Evolutionary conservation across 2,888 invertebrate species (phyloP), one percentile per base, ranked within the genome.

Genomic region (Vannuccia rotundouncinata): DNA sequence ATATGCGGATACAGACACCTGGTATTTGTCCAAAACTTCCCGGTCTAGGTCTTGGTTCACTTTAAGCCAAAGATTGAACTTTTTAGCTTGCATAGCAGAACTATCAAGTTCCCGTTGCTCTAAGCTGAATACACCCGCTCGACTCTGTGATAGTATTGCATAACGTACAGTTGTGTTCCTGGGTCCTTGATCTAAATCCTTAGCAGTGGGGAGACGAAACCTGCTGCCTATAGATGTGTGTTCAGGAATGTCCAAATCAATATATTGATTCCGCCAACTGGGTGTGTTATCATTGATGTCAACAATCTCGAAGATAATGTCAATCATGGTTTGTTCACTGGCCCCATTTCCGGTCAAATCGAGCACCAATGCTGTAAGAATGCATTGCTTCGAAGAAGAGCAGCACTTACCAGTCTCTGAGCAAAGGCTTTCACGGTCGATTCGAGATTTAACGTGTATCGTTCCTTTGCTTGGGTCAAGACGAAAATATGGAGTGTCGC

Each of bases 221-320:
- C 66, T 22, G 1, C n/a, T 2, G 17, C 66, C 66, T 5, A 78
- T n/a, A 5, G 75, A 75, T 1, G 78, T 59, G 77, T 78, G 78
- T 28, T 78, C 78, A 1, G 78, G 78, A 59, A 78, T 74, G 2
- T 78, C 78, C n/a, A 78, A 5, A 2, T 28, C n/a, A 2, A 78
- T 59, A 22, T 59, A 74, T 1, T 27, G 1, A 22, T 31, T 31
- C 1, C 29, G 59, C 78, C 78, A 78, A 1, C 27, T 2, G 1
- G 78, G 78, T 59, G 78, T 59, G 22, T 78, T 78, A 28, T 78
- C 78, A 59, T 78, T 78, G 5, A 78, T 59, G 28, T 78, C 78
- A 17, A 25, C 10, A 10, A 78, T 74, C 1, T 29, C 27, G 1
- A 78, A 2, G 5, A 31, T 27, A n/a, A 78, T 25, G 25, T 29